phyloP scores from a whole-genome alignment of 2,888 invertebrate genomes.

The Zonitis immaculata region DNA sequence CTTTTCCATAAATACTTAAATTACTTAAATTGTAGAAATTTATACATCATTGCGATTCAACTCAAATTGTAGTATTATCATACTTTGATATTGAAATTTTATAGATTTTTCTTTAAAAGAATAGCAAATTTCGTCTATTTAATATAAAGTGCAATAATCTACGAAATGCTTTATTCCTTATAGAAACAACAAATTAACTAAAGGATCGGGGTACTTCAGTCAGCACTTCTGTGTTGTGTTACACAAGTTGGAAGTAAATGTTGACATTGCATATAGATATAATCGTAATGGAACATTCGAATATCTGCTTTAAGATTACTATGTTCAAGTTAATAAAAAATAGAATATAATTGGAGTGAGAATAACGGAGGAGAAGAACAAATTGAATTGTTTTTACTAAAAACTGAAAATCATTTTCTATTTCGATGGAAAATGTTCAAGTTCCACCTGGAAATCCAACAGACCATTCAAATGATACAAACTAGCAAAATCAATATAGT shows the following conservation, averaged over 20 bases:
- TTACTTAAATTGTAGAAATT: too few relatives aligned
- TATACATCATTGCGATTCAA: too few relatives aligned
- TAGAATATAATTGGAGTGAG: background rate
- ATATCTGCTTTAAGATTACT: background rate
- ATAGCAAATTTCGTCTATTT: background rate
- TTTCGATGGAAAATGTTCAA: background rate
- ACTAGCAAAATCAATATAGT: constrained; percentile 1
- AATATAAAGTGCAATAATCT: background rate
- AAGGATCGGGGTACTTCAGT: background rate
- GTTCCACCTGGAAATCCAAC: constrained; percentile 1
- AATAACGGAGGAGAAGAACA: background rate
- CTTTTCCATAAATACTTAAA: background rate
- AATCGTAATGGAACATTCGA: background rate
- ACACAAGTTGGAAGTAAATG: constrained; percentile 11
- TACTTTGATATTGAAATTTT: too few relatives aligned
- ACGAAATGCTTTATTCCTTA: background rate
- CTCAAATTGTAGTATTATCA: too few relatives aligned
- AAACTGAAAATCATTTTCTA: background rate
- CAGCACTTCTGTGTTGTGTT: background rate
- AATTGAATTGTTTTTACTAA: background rate
- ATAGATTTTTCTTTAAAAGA: too few relatives aligned
- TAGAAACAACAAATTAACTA: background rate
- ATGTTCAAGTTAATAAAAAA: background rate
- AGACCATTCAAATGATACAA: constrained; percentile 1
- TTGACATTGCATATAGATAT: constrained; percentile 7